Evolutionary conservation across 2,797 vertebrate genomes (phyloP).

Genomic region (Propithecus perrieri): DNA sequence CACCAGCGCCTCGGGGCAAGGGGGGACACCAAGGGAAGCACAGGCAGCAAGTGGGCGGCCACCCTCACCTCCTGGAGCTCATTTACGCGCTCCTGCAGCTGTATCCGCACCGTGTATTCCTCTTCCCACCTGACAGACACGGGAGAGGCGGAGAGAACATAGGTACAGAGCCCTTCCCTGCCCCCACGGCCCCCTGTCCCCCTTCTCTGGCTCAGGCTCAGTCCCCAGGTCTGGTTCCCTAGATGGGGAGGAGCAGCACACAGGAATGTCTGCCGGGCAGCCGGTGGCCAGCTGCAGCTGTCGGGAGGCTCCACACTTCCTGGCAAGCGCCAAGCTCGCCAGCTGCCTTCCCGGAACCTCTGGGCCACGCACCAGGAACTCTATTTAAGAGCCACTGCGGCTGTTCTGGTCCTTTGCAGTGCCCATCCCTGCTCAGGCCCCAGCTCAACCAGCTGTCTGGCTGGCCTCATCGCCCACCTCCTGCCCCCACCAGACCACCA

Average conservation of each 20-base stretch:
- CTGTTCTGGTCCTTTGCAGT: fast-evolving
- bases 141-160: not conserved
- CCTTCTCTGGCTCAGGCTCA: not conserved
- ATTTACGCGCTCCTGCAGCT: constrained; percentile 93
- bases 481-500: constrained; percentile 56
- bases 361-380: constrained; percentile 37
- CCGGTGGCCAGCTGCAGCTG: constrained; percentile 55
- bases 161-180: not conserved
- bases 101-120: constrained; percentile 94
- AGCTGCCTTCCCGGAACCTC: not conserved
- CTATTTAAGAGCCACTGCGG: constrained; percentile 2
- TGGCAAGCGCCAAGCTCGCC: not conserved
- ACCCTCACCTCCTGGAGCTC: constrained; percentile 95
- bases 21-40: constrained; percentile 35
- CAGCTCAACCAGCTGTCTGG: not conserved
- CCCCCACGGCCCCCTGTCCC: not conserved
- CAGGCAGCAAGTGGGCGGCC: too few relatives aligned
- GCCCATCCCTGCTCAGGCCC: not conserved
- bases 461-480: not conserved
- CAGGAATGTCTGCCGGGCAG: constrained; percentile 23
- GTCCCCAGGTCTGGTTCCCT: not conserved
- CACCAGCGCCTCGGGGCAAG: fast-evolving
- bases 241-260: not conserved
- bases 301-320: not conserved
- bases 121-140: constrained; percentile 94